Evolutionary conservation across 2,113 vertebrate species (phyloP).

Genomic region (Urocitellus parryii): DNA sequence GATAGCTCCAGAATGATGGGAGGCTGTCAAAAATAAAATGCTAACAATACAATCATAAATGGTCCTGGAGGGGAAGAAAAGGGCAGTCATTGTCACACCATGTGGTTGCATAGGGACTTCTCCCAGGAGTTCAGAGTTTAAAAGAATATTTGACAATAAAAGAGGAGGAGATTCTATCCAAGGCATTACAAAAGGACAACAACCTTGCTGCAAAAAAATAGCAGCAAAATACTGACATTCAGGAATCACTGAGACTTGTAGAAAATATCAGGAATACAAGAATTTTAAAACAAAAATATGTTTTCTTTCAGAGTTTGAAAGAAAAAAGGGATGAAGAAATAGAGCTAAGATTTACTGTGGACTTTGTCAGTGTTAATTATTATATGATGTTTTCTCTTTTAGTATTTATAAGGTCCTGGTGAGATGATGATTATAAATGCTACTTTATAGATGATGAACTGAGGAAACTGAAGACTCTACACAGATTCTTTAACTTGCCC

Average conservation of each 20-base stretch:
- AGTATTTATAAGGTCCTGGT: not conserved
- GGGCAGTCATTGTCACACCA: conserved; percentile 39
- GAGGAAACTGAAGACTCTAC: not conserved
- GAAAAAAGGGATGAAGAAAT: not conserved
- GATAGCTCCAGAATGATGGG: conserved; percentile 56
- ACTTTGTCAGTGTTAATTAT: not conserved
- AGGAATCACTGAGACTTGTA: not conserved
- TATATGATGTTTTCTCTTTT: not conserved
- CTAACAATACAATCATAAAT: conserved; percentile 37
- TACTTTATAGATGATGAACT: not conserved
- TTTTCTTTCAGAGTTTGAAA: not conserved
- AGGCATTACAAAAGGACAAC: not conserved
- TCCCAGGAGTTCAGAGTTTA: conserved; percentile 68
- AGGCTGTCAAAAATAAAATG: conserved; percentile 63
- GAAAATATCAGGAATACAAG: conserved; percentile 42
- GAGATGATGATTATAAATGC: not conserved
- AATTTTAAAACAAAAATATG: not conserved
- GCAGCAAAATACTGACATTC: not conserved
- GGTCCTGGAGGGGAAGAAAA: conserved; percentile 16
- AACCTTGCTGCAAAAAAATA: not conserved
- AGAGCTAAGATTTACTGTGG: not conserved
- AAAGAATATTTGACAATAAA: conserved; percentile 47
- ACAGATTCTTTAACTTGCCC: not conserved
- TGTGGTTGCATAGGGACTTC: conserved; percentile 6
- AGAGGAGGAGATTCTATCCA: not conserved